Conservation (phyloP, 2,888 invertebrate species). For the Epiblema foenella region DNA sequence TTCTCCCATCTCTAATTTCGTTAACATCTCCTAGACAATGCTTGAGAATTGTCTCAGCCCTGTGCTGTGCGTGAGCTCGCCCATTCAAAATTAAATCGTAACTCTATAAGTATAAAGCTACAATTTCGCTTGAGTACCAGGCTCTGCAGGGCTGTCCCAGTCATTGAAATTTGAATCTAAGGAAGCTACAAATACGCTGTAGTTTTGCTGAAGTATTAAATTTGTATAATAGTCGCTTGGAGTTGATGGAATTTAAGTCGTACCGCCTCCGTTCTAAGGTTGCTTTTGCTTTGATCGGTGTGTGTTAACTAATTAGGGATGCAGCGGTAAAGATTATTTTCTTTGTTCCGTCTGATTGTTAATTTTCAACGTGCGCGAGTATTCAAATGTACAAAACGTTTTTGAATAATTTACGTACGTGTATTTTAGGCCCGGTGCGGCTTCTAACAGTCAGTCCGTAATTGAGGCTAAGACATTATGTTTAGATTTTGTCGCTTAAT, state of each 20-base stretch:
- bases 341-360: conserved; percentile 41
- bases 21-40: conserved; percentile 27
- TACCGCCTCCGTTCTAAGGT: neutral
- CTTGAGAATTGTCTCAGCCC: conserved; percentile 30
- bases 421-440: neutral
- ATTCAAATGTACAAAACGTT: conserved; percentile 30
- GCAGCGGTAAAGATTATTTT: conserved; percentile 42
- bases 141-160: conserved; percentile 5
- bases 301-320: conserved; percentile 31
- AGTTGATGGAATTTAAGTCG: conserved; percentile 5
- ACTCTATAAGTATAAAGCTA: conserved; percentile 7
- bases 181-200: neutral
- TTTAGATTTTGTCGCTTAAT: neutral
- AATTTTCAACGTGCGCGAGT: conserved; percentile 25
- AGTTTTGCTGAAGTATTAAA: conserved; percentile 2
- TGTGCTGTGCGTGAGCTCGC: neutral
- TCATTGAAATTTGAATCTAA: conserved; percentile 12
- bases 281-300: neutral
- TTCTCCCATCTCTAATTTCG: conserved; percentile 18
- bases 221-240: neutral
- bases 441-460: neutral
- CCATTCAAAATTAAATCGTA: conserved; percentile 22
- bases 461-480: neutral
- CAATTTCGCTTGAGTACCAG: neutral
- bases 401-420: conserved; percentile 29